Evolutionary conservation across 2,797 vertebrate genomes (phyloP).

Genomic region (Diglossa cyanea): DNA sequence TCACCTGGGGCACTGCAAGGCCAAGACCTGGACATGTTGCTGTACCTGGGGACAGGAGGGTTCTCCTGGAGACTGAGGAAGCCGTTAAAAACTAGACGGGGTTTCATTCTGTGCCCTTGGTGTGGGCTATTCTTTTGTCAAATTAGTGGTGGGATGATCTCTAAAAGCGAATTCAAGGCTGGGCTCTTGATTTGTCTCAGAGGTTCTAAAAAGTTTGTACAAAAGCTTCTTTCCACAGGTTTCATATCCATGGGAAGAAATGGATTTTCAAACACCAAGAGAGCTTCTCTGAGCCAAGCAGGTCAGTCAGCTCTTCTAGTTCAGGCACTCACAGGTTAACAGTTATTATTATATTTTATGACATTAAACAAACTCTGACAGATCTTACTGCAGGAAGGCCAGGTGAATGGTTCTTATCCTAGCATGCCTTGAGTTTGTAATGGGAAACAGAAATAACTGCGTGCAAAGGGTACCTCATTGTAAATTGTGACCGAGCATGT

Average conservation of each 20-base stretch:
- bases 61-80: background rate
- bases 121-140: background rate
- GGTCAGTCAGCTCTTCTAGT: background rate
- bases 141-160: background rate
- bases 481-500: background rate
- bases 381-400: background rate
- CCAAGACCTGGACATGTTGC: rapidly evolving
- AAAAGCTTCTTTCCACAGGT: background rate
- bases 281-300: background rate
- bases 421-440: background rate
- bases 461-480: rapidly evolving
- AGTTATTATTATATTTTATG: background rate
- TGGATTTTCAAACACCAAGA: background rate
- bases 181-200: background rate
- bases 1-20: background rate
- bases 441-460: background rate
- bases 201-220: background rate
- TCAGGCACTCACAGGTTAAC: background rate
- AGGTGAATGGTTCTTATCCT: background rate
- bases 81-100: background rate
- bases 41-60: rapidly evolving
- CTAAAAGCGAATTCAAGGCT: background rate
- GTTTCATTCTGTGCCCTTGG: background rate
- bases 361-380: background rate
- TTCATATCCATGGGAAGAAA: background rate